phyloP scores from a whole-genome alignment of 2,888 invertebrate species.

The Trachelus iudaicus region DNA sequence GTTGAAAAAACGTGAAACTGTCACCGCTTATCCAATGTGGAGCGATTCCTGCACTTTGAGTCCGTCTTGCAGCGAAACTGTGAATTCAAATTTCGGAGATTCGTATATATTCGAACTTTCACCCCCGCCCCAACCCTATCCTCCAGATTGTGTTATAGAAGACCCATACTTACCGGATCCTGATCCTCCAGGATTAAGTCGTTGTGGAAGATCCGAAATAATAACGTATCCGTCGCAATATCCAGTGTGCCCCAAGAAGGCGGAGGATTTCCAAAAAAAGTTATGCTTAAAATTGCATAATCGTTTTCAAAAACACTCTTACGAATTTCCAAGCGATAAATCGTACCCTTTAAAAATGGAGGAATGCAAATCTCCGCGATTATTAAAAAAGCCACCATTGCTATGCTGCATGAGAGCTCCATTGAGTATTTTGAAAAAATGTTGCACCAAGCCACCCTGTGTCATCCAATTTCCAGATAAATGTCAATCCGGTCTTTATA shows the following conservation, averaged over 20 bases:
- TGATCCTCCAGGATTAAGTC: not conserved
- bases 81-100: not conserved
- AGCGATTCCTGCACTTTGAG: not conserved
- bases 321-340: constrained; percentile 62
- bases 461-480: not conserved
- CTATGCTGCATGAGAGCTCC: not conserved
- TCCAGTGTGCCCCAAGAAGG: not conserved
- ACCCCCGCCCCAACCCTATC: not conserved
- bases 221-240: not conserved
- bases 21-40: constrained; percentile 1
- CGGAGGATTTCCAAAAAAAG: not conserved
- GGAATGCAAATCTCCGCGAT: not conserved
- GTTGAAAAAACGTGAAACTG: not conserved
- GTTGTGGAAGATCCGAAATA: not conserved
- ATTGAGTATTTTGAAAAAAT: not conserved
- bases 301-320: not conserved
- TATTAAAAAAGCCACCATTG: not conserved
- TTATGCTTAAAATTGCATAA: not conserved
- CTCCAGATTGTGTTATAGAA: not conserved
- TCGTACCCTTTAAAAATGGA: constrained; percentile 12
- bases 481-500: not conserved
- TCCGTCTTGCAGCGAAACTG: not conserved
- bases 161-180: not conserved
- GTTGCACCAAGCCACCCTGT: not conserved
- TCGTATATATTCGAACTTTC: not conserved